Percentiles rank a stretch among this genome's conserved stretches.
Evolutionary conservation across 2,888 invertebrate species (phyloP).

Genomic region (Drosophila subsilvestris): DNA sequence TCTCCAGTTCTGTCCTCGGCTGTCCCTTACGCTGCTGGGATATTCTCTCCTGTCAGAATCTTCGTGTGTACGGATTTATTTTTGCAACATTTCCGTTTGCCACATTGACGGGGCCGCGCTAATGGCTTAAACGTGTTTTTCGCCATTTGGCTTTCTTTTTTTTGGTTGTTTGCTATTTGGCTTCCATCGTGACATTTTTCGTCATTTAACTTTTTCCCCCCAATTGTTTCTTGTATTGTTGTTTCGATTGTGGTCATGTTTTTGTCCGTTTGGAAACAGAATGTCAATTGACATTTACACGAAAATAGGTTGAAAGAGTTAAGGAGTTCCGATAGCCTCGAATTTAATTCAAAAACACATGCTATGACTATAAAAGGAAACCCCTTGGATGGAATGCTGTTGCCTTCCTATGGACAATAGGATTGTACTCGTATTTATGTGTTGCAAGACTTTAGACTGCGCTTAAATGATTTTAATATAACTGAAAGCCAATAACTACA

Average conservation of each 20-base stretch:
- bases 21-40: constrained; percentile 4
- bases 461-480: no score
- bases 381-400: no score
- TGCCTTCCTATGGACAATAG: no score
- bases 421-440: no score
- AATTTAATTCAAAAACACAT: neutral
- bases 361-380: no score
- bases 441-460: no score
- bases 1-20: neutral
- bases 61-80: constrained; percentile 28
- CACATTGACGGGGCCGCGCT: constrained; percentile 67
- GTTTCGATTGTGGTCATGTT: constrained; percentile 27
- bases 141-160: constrained; percentile 44
- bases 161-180: neutral
- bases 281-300: constrained; percentile 21
- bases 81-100: constrained; percentile 47
- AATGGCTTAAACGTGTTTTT: constrained; percentile 74
- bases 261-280: constrained; percentile 36
- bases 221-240: constrained; percentile 13
- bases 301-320: neutral
- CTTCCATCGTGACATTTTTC: constrained; percentile 26
- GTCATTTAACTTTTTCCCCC: constrained; percentile 41
- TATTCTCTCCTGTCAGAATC: constrained; percentile 17
- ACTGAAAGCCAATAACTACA: no score
- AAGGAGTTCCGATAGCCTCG: neutral